Percentiles rank a stretch among this genome's conserved stretches.
Evolutionary conservation across 2,797 vertebrate genomes (phyloP).

Genomic region (Hapalemur alaotrensis): DNA sequence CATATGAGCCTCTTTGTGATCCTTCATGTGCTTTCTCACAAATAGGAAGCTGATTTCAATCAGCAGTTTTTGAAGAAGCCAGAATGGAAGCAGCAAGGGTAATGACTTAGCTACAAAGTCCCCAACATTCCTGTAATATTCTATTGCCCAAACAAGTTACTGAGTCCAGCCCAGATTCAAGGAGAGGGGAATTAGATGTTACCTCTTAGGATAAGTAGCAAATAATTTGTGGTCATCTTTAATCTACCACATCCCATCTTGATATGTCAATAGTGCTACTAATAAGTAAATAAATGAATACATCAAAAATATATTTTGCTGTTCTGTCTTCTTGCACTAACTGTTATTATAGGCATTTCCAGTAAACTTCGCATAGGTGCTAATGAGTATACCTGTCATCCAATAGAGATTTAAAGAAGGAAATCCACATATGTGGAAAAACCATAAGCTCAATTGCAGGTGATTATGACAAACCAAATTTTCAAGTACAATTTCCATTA

Average conservation of each 20-base stretch:
- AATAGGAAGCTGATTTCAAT: neutral
- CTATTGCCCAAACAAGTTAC: neutral
- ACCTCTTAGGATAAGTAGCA: neutral
- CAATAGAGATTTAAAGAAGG: neutral
- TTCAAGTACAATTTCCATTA: conserved; percentile 57
- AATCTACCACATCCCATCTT: neutral
- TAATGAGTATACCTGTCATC: neutral
- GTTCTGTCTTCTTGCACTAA: neutral
- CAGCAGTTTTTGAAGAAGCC: neutral
- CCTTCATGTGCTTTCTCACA: neutral
- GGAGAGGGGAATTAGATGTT: neutral
- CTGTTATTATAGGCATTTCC: neutral
- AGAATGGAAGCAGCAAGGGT: neutral
- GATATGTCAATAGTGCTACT: neutral
- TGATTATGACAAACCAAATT: conserved; percentile 48
- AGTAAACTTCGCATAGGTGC: neutral
- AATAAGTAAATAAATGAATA: neutral
- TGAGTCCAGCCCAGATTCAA: neutral
- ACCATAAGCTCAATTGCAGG: neutral
- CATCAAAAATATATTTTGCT: neutral
- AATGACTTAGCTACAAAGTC: neutral
- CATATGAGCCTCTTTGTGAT: neutral
- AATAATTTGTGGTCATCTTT: neutral
- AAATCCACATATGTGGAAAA: neutral
- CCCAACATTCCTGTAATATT: neutral